These are phyloP conservation scores for Myzus persicae DNA, from an alignment of 1,140 invertebrate genomes.

Conservation along the genomic window DNA sequence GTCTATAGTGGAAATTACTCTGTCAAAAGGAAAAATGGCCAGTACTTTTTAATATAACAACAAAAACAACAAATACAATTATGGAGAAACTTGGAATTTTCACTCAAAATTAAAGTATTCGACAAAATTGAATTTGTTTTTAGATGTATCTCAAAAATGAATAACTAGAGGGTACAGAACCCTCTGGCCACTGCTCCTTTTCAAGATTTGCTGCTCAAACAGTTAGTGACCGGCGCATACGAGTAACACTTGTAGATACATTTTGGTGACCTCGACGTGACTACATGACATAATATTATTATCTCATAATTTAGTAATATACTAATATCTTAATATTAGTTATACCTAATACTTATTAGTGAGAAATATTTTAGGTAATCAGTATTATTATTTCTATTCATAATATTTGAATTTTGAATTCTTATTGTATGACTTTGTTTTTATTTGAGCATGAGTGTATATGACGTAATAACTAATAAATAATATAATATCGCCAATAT, in stretches of 20 bases:
- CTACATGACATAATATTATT: neutral
- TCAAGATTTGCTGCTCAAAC: neutral
- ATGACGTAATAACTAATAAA: no score
- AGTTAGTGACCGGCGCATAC: no score
- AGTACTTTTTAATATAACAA: no score
- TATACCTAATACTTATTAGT: neutral
- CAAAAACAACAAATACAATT: no score
- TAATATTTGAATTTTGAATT: neutral
- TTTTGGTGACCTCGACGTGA: neutral
- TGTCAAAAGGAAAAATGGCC: no score
- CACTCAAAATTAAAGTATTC: no score
- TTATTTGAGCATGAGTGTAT: no score
- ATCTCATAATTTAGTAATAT: neutral
- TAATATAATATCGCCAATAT: neutral
- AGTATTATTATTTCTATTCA: neutral
- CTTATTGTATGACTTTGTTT: neutral
- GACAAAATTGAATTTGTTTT: no score
- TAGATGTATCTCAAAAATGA: no score
- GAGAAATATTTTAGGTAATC: neutral
- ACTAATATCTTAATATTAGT: neutral
- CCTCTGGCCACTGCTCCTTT: neutral
- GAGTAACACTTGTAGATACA: neutral
- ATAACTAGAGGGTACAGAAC: no score
- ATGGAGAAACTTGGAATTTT: no score
- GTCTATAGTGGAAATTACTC: no score